Conservation (phyloP, 2,797 vertebrate genomes). For the Tragelaphus eurycerus region DNA sequence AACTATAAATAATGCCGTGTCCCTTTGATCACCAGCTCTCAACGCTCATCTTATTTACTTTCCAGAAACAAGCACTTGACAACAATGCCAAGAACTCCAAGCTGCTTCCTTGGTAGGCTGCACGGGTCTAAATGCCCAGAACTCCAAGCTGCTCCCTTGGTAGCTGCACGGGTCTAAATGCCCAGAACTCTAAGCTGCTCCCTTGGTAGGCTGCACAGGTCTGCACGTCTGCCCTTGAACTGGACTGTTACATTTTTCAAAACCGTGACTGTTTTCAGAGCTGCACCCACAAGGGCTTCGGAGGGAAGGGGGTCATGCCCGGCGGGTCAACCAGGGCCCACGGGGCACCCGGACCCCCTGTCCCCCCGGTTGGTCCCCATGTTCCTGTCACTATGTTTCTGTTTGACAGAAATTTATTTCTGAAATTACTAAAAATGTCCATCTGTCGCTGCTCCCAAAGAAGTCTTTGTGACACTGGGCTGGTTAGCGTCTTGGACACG, state of each 20-base stretch:
- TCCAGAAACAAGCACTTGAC: conserved; percentile 26
- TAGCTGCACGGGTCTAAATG: too few relatives aligned
- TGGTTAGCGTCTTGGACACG: not conserved
- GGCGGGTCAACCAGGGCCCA: fast-evolving
- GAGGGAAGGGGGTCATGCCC: fast-evolving
- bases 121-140: not conserved
- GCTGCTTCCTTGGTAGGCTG: not conserved
- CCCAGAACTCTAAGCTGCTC: not conserved
- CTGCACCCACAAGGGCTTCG: not conserved
- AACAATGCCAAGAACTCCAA: conserved; percentile 1
- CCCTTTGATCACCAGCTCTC: conserved; percentile 61
- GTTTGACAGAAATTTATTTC: not conserved
- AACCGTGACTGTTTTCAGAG: not conserved
- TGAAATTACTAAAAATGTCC: not conserved
- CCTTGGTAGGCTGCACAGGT: not conserved
- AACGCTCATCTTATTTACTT: conserved; percentile 52
- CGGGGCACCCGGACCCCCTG: not conserved
- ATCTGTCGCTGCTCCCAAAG: not conserved
- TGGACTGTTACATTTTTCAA: not conserved
- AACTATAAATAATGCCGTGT: conserved; percentile 2
- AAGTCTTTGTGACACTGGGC: not conserved
- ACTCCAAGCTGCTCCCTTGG: not conserved
- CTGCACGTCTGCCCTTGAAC: not conserved
- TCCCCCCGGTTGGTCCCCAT: not conserved
- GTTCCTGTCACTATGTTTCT: not conserved